Evolutionary conservation across 2,113 vertebrate species (phyloP), one percentile per base, ranked within the genome.

Genomic region (Lophotis ruficrista): DNA sequence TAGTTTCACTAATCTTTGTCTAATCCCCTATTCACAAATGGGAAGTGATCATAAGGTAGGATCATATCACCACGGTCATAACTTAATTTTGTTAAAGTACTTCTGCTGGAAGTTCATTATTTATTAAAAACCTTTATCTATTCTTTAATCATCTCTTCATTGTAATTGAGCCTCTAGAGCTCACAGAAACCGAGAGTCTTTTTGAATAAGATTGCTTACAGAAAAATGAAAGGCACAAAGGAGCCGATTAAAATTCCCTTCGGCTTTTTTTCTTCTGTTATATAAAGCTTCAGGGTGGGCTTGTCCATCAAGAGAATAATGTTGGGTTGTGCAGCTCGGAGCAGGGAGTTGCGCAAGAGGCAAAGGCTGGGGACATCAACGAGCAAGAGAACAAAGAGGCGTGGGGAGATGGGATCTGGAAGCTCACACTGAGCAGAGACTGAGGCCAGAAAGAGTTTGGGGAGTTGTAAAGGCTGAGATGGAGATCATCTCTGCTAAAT

Each of bases 71-170:
- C 33, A 4, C 62, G 75, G 41, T 71, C 73, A 61, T 20, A 83
- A 72, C 58, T 93, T 81, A 75, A 84, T 88, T 85, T 77, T 51
- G 28, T 51, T 76, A 33, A 88, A 93, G 80, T 56, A 65, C 56
- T 82, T 94, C 89, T 89, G 81, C 13, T 3, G 84, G 65, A 86
- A 95, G 76, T 78, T 89, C 86, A 83, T 95, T 53, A 95, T 89
- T 95, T 95, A 95, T 95, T 95, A 91, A 95, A 94, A 89, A 68
- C 60, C 65, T 94, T 94, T 91, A 95, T 94, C 92, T 83, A 48
- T 58, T 73, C 85, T 89, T 91, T 85, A 91, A 95, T 95, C 94
- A 86, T 82, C 76, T 89, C 84, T 43, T 90, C 86, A 76, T 87
- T 87, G 90, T 68, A 89, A 92, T 57, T 80, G 89, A 92, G 71